Evolutionary conservation across 2,888 invertebrate genomes (phyloP), one percentile per base, ranked within the genome.

Genomic region (Drosophila mimetica): DNA sequence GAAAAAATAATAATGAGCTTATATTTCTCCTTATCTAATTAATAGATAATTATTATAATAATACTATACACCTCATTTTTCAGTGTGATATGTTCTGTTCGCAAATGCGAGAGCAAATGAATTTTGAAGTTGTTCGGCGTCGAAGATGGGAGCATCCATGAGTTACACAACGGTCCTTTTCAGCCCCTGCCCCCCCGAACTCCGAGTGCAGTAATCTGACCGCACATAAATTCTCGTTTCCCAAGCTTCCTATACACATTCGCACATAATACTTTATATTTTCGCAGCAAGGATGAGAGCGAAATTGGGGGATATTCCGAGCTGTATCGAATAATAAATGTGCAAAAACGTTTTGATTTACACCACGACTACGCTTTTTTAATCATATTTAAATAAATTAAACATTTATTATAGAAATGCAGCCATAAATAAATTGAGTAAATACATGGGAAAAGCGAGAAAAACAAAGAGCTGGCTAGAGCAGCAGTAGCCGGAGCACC

Each of bases 321-420:
- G 58, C 39, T 18, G 53, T 46, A 52, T 75, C 63, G 61, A 50
- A 71, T 80, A 86, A 86, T 77, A 81, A 84, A 88, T 79, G 82
- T 75, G 78, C 57, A 78, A 80, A 88, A 77, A 74, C 70, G 75
- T 76, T 85, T 79, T 88, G 80, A 89, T 89, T 86, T 89, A 86
- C 80, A 75, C 74, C 75, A 71, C 69, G 61, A 63, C 57, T 58
- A 32, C 58, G 83, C 67, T 61, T 64, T 81, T 71, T 82, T 83
- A 85, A 87, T 85, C 80, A 82, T 87, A 82, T 89, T 78, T 89
- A 77, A 80, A 86, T 85, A 87, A 88, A 87, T 85, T 81, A 86
- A 82, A 81, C 77, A 84, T 85, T 86, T 84, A 84, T 84, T 77
- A 74, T 75, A 70, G 71, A 86, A 81, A 70, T 64, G 65, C 69